A percentile compares a stretch with the other conserved stretches of the same genome.
These are phyloP conservation scores for Aptenodytes forsteri DNA, from an alignment of 2,113 vertebrate species.

Conservation along the genomic window DNA sequence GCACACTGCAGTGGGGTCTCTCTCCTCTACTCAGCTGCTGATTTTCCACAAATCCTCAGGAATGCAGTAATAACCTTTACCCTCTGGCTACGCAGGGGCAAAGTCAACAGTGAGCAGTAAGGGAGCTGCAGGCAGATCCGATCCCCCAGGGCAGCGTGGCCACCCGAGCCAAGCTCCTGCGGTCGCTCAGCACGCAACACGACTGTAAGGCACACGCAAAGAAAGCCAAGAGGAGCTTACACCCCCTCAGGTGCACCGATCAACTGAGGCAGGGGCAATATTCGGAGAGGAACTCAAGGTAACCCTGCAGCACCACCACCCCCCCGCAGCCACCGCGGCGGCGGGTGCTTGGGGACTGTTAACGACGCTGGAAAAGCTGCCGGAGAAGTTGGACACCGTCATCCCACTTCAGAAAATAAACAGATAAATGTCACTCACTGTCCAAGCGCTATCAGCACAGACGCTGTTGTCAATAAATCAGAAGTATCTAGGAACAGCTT, in stretches of 20 bases:
- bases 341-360: not conserved
- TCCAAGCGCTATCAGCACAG: slow-evolving; percentile 53
- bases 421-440: slow-evolving; percentile 10
- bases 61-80: not conserved
- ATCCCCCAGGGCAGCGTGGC: not conserved
- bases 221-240: not conserved
- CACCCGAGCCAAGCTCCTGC: not conserved
- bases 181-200: not conserved
- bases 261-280: not conserved
- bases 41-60: not conserved
- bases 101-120: not conserved
- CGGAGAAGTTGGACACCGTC: not conserved
- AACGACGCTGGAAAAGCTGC: not conserved
- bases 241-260: accelerated
- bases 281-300: accelerated
- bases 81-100: not conserved
- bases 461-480: slow-evolving; percentile 52
- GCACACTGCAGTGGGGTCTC: not conserved
- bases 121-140: not conserved
- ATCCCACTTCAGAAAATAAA: not conserved
- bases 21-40: not conserved
- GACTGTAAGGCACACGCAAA: accelerated
- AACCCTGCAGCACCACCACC: not conserved
- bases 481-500: slow-evolving; percentile 66
- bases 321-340: not conserved